Percentiles rank a stretch among this genome's conserved stretches.
These are phyloP conservation scores for Artemia sp. DNA, from an alignment of 2,888 invertebrate species.

Conservation along the genomic window DNA sequence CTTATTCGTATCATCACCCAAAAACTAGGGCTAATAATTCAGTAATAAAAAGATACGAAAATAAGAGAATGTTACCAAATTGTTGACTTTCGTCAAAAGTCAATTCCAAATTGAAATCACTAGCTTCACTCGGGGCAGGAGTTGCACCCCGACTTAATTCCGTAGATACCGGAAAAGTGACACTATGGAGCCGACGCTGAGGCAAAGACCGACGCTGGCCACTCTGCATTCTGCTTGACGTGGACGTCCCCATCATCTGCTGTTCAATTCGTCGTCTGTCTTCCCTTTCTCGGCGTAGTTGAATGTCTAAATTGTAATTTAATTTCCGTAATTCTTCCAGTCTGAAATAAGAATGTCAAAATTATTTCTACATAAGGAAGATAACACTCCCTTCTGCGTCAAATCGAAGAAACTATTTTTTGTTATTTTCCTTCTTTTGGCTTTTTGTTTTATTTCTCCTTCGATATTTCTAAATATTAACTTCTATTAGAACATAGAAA, in stretches of 20 bases:
- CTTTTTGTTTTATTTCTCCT: no score
- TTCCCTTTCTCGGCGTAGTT: constrained; percentile 19
- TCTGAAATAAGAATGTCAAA: neutral
- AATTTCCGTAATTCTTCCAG: constrained; percentile 17
- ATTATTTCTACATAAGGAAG: neutral
- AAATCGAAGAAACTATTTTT: no score
- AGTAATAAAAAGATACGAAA: no score
- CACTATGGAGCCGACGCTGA: neutral
- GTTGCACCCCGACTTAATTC: neutral
- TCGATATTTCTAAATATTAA: no score
- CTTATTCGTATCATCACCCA: no score
- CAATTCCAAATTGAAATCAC: neutral
- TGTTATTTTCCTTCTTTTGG: no score
- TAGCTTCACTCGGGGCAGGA: constrained; percentile 11
- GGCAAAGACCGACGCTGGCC: neutral
- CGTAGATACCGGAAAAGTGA: neutral
- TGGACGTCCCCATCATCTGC: constrained; percentile 17
- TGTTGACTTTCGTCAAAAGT: no score
- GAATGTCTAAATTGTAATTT: constrained; percentile 20
- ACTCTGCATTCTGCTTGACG: neutral
- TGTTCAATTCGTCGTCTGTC: constrained; percentile 19
- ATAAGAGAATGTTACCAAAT: no score
- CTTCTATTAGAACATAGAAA: no score
- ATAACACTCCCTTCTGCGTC: no score
- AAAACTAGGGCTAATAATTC: no score